A percentile compares a stretch with the other conserved stretches of the same genome.
phyloP scores from a whole-genome alignment of 92 coral and sea anemone genomes.

The Plumapathes pennacea region DNA sequence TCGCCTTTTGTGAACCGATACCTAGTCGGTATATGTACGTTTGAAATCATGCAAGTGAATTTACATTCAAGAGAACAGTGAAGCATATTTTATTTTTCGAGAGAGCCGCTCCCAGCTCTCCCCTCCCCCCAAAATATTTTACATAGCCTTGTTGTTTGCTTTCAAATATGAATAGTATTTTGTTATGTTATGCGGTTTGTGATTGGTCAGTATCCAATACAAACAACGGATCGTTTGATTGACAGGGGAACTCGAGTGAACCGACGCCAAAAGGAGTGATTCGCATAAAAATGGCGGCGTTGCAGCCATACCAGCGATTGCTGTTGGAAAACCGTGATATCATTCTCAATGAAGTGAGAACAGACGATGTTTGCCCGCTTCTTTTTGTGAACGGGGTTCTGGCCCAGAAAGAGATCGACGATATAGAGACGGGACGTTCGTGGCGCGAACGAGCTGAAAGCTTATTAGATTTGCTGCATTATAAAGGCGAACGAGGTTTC shows the following conservation, averaged over 20 bases:
- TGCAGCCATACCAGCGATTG: slow-evolving; percentile 70
- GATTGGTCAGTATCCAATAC: slow-evolving; percentile 54
- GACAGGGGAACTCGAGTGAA: slow-evolving; percentile 61
- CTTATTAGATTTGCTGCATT: slow-evolving; percentile 75
- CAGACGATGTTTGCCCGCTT: slow-evolving; percentile 68
- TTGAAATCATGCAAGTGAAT: no score
- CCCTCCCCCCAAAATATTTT: no score
- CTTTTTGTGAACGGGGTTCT: slow-evolving; percentile 60
- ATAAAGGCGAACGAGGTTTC: slow-evolving; percentile 83
- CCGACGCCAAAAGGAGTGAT: slow-evolving; percentile 50
- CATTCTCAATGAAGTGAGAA: slow-evolving; percentile 61
- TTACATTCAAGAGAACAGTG: no score
- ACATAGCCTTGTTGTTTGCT: slow-evolving; percentile 36
- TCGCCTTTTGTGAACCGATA: no score
- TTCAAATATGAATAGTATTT: slow-evolving; percentile 7
- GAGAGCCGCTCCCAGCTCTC: no score
- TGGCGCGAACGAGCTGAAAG: slow-evolving; percentile 72
- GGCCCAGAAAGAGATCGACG: slow-evolving; percentile 68
- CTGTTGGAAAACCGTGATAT: slow-evolving; percentile 77
- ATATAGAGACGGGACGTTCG: slow-evolving; percentile 72
- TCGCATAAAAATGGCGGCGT: slow-evolving; percentile 71
- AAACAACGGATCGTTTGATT: slow-evolving; percentile 60
- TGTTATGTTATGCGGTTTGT: slow-evolving; percentile 8
- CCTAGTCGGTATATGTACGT: no score
- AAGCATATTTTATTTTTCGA: no score